Conservation (phyloP, 2,888 invertebrate species). For the Luffia ferchaultella region DNA sequence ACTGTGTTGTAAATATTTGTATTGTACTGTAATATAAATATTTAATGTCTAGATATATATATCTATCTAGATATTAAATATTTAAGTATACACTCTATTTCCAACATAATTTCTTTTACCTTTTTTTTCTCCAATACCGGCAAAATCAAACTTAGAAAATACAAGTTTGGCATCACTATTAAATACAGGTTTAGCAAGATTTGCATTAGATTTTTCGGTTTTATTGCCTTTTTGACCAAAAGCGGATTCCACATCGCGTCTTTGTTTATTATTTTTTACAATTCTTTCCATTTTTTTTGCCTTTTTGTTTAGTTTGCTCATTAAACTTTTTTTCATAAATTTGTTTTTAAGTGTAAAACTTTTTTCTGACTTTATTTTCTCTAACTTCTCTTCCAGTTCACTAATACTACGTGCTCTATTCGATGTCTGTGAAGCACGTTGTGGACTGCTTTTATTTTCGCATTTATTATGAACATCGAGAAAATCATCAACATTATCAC, state of each 20-base stretch:
- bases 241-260: constrained; percentile 20
- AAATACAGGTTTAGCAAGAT: constrained; percentile 74
- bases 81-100: no score
- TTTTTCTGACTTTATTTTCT: constrained; percentile 68
- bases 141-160: constrained; percentile 93
- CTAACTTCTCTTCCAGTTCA: constrained; percentile 71
- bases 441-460: constrained; percentile 24
- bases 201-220: constrained; percentile 37
- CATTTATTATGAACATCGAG: constrained; percentile 38
- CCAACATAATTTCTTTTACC: no score
- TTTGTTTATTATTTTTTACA: constrained; percentile 27
- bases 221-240: constrained; percentile 26
- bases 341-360: constrained; percentile 72
- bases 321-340: constrained; percentile 71
- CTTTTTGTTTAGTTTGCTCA: constrained; percentile 73
- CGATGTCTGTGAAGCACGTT: constrained; percentile 29
- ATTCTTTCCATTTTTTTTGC: constrained; percentile 66
- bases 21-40: no score
- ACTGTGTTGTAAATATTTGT: no score
- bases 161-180: constrained; percentile 89
- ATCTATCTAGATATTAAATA: no score
- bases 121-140: constrained; percentile 60
- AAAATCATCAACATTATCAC: constrained; percentile 39
- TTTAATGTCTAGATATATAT: no score
- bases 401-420: constrained; percentile 68